Percentiles rank a stretch among this genome's conserved stretches.
Evolutionary conservation across 2,797 vertebrate genomes (phyloP).

Genomic region (Glyptemys insculpta): DNA sequence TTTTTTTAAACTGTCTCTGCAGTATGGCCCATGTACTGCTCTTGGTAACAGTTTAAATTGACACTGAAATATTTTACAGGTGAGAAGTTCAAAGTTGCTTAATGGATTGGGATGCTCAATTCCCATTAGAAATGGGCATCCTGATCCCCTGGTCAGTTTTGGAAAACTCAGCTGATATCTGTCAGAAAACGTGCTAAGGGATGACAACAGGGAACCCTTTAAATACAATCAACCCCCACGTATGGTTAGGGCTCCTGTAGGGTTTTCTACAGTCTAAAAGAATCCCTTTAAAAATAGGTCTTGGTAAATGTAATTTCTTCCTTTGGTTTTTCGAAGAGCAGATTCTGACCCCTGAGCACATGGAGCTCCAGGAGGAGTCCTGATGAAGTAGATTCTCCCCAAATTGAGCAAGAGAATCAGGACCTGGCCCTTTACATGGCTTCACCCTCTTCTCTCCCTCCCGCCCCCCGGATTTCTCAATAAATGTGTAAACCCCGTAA

Average conservation of each 20-base stretch:
- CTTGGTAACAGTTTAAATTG: not conserved
- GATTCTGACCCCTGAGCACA: not conserved
- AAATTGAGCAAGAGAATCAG: not conserved
- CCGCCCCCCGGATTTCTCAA: not conserved
- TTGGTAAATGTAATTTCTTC: not conserved
- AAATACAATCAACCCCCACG: not conserved
- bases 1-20: not conserved
- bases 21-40: not conserved
- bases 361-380: accelerated
- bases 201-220: not conserved
- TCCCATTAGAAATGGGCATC: not conserved
- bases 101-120: not conserved
- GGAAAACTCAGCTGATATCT: not conserved
- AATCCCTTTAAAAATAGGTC: not conserved
- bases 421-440: not conserved
- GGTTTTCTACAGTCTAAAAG: not conserved
- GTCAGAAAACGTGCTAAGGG: not conserved
- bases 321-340: not conserved
- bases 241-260: not conserved
- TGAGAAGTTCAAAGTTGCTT: not conserved
- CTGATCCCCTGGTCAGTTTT: not conserved
- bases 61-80: not conserved
- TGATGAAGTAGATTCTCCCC: not conserved
- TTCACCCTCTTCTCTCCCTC: not conserved
- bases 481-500: not conserved